phyloP scores from a whole-genome alignment of 2,888 invertebrate species.

The Melangyna quadrimaculata region DNA sequence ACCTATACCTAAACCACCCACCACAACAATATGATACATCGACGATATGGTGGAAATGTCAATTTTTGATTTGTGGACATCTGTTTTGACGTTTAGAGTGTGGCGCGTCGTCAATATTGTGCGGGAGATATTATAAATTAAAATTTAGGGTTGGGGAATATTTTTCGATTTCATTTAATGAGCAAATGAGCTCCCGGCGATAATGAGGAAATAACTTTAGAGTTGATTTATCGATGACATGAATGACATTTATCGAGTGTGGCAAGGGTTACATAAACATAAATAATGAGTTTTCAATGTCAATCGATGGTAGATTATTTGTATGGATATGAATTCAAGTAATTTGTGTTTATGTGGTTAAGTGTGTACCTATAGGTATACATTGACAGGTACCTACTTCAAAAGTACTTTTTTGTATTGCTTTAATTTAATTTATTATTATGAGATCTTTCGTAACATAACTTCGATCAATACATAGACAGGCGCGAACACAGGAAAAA shows the following conservation, averaged over 20 bases:
- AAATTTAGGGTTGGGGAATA: neutral
- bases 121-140: neutral
- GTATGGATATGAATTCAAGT: neutral
- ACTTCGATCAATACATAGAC: no score
- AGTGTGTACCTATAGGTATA: no score
- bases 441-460: no score
- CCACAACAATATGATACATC: neutral
- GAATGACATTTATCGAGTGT: constrained; percentile 19
- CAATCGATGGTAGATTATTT: constrained; percentile 1
- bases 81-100: constrained; percentile 48
- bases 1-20: neutral
- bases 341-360: neutral
- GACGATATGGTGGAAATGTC: constrained; percentile 33
- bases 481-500: no score
- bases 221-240: constrained; percentile 60
- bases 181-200: constrained; percentile 43
- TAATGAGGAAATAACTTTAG: constrained; percentile 53
- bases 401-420: no score
- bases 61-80: constrained; percentile 63
- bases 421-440: no score
- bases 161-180: constrained; percentile 50
- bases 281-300: constrained; percentile 26
- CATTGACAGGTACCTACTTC: no score
- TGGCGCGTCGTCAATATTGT: neutral
- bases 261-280: neutral